Evolutionary conservation across 1,140 invertebrate genomes (phyloP), one percentile per base, ranked within the genome.

Genomic region (Chelonus insularis): DNA sequence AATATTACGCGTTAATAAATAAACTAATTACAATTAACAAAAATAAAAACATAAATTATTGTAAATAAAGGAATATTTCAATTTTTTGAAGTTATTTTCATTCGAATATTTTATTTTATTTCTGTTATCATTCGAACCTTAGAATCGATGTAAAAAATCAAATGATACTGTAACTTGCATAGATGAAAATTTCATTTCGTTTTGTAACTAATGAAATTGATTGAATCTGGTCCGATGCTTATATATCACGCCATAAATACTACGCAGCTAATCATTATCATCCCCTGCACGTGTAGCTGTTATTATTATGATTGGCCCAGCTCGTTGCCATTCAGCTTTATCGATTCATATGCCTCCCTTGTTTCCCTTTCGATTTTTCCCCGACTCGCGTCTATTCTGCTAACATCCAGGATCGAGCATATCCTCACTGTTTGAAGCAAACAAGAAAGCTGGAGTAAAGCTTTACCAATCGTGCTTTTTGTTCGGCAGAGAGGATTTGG

Each of bases 381-480:
- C 25, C 25, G 25, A 29, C 25, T 7, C 25, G n/a, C 14, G 21
- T 9, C 21, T n/a, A 32, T 25, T 25, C 12, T 21, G 7, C 9
- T 36, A 41, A 39, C 43, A 50, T 47, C 12, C 39, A n/a, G 60
- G 32, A 36, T 57, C 48, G 8, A 50, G 51, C 21, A 60, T 29
- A 41, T 29, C 37, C 57, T 58, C 62, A 65, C 21, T 72, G 71
- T 74, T 76, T 70, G 69, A 66, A 74, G 72, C 68, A 78, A 78
- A 80, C 74, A 77, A 57, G 39, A 54, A 68, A 54, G 52, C 60
- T 36, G 37, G 60, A 43, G 48, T 32, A 54, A 68, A 72, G 73
- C 74, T 78, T 74, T 73, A 61, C 65, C 69, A 72, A 63, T 67
- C 78, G 77, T 80, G 77, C 77, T 78, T 79, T 79, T 78, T 79